These are phyloP conservation scores for Epicauta chinensis DNA, from an alignment of 1,140 invertebrate species.

Conservation along the genomic window DNA sequence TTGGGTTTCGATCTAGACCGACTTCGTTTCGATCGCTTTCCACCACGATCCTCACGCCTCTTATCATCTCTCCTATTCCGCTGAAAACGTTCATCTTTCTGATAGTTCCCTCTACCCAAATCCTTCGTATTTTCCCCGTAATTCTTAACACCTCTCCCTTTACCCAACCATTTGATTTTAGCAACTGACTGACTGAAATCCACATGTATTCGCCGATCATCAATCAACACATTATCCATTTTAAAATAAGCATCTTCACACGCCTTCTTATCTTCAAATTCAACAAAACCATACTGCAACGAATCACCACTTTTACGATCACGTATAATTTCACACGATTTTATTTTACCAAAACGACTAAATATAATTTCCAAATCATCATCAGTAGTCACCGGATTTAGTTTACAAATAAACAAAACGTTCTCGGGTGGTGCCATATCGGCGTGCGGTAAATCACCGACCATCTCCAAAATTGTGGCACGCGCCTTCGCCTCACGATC, in stretches of 20 bases:
- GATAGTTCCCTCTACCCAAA: constrained; percentile 1
- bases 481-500: constrained; percentile 92
- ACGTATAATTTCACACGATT: constrained; percentile 94
- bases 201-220: constrained; percentile 97
- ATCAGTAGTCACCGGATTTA: constrained; percentile 98
- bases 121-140: constrained; percentile 3
- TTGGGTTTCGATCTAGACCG: too few relatives aligned
- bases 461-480: constrained; percentile 97
- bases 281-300: constrained; percentile 98
- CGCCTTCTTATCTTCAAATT: constrained; percentile 90
- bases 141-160: constrained; percentile 47
- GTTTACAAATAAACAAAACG: constrained; percentile 98
- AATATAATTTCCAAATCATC: constrained; percentile 98
- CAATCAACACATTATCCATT: constrained; percentile 99
- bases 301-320: constrained; percentile 92
- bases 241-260: constrained; percentile 99
- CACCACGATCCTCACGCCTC: too few relatives aligned
- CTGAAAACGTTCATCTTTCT: not conserved
- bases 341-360: constrained; percentile 90
- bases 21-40: too few relatives aligned
- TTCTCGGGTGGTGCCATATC: constrained; percentile 98
- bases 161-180: constrained; percentile 83
- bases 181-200: constrained; percentile 99
- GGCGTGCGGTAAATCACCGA: constrained; percentile 95
- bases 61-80: constrained; percentile 1